Percentiles rank a stretch among this genome's conserved stretches.
Evolutionary conservation across 2,888 invertebrate genomes (phyloP).

Genomic region (Omphaloscelis lunosa): DNA sequence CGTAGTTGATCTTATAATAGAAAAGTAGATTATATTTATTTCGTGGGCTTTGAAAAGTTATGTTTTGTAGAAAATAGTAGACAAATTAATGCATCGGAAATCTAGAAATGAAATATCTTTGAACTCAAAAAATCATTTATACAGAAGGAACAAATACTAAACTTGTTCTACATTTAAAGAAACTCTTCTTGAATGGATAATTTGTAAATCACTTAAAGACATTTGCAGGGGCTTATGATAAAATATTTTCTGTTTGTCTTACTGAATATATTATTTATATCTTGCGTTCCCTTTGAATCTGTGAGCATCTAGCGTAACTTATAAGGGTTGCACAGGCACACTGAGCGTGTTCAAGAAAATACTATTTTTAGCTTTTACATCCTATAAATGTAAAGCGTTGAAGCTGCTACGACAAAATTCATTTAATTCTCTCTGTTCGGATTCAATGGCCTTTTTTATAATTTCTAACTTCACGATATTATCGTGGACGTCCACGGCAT

Average conservation of each 20-base stretch:
- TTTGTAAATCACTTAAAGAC: background rate
- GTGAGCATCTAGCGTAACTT: slow-evolving; percentile 6
- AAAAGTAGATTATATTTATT: background rate
- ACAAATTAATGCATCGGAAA: background rate
- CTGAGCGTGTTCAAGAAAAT: background rate
- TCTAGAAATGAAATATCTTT: background rate
- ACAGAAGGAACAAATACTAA: background rate
- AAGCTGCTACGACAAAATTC: too few relatives aligned
- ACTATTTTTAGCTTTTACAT: background rate
- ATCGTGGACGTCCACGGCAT: too few relatives aligned
- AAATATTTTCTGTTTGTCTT: slow-evolving; percentile 39
- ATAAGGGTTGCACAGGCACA: background rate
- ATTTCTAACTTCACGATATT: too few relatives aligned
- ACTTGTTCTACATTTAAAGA: background rate
- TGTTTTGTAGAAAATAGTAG: background rate
- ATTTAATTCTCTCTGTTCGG: background rate
- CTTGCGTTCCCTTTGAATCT: slow-evolving; percentile 14
- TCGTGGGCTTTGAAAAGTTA: background rate
- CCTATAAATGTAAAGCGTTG: background rate
- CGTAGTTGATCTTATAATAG: background rate
- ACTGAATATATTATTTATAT: slow-evolving; percentile 14
- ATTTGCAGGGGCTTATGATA: slow-evolving; percentile 4
- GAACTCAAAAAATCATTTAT: background rate
- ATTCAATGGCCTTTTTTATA: background rate
- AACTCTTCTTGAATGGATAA: slow-evolving; percentile 1